Percentiles rank a stretch among this genome's conserved stretches.
Evolutionary conservation across 35 echinoderm and acorn worm species (phyloP).

Genomic region (Strongylocentrotus purpuratus): DNA sequence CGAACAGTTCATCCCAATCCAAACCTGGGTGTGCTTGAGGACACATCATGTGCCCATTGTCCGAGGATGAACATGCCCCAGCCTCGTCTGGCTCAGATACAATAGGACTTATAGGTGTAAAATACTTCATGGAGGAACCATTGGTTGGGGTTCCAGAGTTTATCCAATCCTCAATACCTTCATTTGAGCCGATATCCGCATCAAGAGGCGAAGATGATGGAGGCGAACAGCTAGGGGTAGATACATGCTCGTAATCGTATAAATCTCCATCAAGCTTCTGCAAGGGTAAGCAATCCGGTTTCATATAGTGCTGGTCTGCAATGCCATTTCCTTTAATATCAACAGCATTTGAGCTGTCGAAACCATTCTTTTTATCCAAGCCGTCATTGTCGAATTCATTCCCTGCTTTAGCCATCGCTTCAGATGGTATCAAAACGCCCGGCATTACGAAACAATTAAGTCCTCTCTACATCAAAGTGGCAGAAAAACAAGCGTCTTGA

Average conservation of each 20-base stretch:
- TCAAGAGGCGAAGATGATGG: not conserved
- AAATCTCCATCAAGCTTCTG: not conserved
- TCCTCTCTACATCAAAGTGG: no score
- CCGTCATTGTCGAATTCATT: not conserved
- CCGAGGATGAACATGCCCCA: not conserved
- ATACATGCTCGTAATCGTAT: not conserved
- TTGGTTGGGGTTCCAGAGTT: not conserved
- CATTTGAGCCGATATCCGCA: not conserved
- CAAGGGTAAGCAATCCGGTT: not conserved
- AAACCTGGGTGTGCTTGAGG: not conserved
- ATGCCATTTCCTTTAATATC: not conserved
- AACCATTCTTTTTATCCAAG: not conserved
- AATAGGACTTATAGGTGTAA: not conserved
- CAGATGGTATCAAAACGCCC: not conserved
- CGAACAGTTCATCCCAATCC: conserved; percentile 28
- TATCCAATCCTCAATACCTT: not conserved
- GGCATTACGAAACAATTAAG: not conserved
- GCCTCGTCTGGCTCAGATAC: not conserved
- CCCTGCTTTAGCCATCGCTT: not conserved
- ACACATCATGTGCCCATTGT: not conserved
- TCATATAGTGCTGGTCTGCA: not conserved
- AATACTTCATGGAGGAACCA: not conserved
- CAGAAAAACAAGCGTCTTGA: not conserved
- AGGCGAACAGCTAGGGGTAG: not conserved
- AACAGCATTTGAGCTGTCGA: not conserved